A percentile compares a stretch with the other conserved stretches of the same genome.
phyloP scores from a whole-genome alignment of 2,113 vertebrate species.

The Brienomyrus brachyistius region DNA sequence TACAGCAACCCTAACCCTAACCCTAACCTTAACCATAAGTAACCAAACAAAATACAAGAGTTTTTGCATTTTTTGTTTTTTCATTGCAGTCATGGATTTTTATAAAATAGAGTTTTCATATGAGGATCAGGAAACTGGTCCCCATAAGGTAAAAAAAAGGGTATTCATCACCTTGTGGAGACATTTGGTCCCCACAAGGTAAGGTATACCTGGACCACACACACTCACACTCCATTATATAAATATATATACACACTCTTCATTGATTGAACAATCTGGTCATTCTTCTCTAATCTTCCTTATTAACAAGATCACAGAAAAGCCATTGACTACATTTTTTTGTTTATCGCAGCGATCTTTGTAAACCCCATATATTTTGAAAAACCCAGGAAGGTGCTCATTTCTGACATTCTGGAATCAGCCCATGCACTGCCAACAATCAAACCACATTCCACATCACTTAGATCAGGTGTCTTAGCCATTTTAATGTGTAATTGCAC shows the following conservation, averaged over 20 bases:
- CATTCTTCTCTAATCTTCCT: background rate
- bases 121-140: too few species aligned
- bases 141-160: too few species aligned
- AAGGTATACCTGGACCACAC: background rate
- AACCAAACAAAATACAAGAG: too few species aligned
- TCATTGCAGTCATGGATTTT: too few species aligned
- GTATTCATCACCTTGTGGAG: too few species aligned
- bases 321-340: background rate
- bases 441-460: background rate
- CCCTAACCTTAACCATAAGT: too few species aligned
- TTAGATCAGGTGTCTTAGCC: background rate
- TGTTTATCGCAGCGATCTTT: background rate
- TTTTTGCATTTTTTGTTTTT: too few species aligned
- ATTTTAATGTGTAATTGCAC: background rate
- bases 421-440: background rate
- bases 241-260: background rate
- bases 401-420: background rate
- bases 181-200: too few species aligned
- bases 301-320: background rate
- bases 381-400: background rate
- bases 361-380: background rate
- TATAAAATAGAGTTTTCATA: too few species aligned
- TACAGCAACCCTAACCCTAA: too few species aligned
- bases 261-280: background rate
- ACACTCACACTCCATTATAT: background rate